phyloP scores from a whole-genome alignment of 2,113 vertebrate species.

The Aptenodytes patagonicus region DNA sequence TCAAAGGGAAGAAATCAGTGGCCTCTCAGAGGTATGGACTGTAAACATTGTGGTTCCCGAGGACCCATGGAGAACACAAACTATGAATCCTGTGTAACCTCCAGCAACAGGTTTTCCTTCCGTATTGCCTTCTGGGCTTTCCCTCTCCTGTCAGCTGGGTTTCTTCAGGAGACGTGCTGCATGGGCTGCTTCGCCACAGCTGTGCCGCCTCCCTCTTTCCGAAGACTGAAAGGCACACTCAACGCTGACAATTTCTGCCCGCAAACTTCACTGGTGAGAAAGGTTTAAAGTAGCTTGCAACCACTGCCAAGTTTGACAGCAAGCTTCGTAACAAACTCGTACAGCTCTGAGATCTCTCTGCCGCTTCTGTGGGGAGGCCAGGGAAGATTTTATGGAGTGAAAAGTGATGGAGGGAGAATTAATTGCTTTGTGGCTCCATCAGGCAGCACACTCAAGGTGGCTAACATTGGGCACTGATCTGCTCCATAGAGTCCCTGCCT shows the following conservation, averaged over 20 bases:
- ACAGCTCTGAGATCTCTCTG: not conserved
- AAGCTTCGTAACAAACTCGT: slow-evolving; percentile 1
- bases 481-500: not conserved
- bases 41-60: not conserved
- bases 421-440: not conserved
- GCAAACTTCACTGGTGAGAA: not conserved
- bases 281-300: not conserved
- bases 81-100: not conserved
- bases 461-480: not conserved
- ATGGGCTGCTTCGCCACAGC: not conserved
- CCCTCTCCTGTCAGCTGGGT: not conserved
- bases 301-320: slow-evolving; percentile 18
- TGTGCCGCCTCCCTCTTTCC: not conserved
- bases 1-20: not conserved
- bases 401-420: not conserved
- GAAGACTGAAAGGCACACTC: not conserved
- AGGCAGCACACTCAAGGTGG: not conserved
- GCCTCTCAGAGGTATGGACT: not conserved
- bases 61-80: not conserved
- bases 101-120: not conserved
- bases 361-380: not conserved
- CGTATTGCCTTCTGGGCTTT: not conserved
- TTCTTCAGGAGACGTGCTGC: not conserved
- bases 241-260: not conserved
- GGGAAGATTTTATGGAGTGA: slow-evolving; percentile 8